Base-by-base conservation (phyloP, 1,140 invertebrate species). In the Dendroctonus ponderosae region DNA sequence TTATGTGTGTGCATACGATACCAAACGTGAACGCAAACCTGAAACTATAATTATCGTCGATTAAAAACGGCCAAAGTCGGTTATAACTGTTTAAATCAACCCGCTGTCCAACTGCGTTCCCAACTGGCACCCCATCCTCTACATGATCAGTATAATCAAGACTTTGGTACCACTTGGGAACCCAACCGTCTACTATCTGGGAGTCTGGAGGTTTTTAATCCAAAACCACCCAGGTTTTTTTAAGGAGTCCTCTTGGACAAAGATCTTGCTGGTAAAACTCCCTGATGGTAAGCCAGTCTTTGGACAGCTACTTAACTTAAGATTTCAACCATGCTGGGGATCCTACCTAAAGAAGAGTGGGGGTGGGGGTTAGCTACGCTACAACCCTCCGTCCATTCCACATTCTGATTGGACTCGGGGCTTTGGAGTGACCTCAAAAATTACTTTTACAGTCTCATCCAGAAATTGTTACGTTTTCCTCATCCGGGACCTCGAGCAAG, bases 371-470 rank as follows among this genome's bases (percentile, higher is more conserved):
- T 68, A 56, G 70, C 71, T 76, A 72, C 70, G 63, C 70, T 74
- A 74, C 68, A 14, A 53, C 68, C 69, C 66, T 39, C 70, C 57
- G 44, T 59, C 12, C 9, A 15, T 38, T 56, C 53, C 46, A 52
- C 57, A 64, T 11, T 26, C 26, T 26, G 26, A 26, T 26, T 26
- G 26, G 26, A 26, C 26, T 51, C 62, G 57, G 68, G 68, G 66
- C 67, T 70, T 69, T 68, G 75, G 74, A 77, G 74, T 59, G 77
- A 78, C 77, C 77, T 78, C 77, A 78, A 78, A 78, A 78, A 78
- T 78, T 77, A 77, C 76, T 77, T 73, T 70, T 74, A 77, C 75
- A 77, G 77, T 77, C 75, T 77, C 76, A 78, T 78, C 76, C 77
- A 77, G 77, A 78, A 78, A 76, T 38, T 7, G 74, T 68, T 72